Percentiles rank a stretch among this genome's conserved stretches.
These are phyloP conservation scores for Diabrotica virgifera DNA, from an alignment of 1,140 invertebrate species.

Conservation along the genomic window DNA sequence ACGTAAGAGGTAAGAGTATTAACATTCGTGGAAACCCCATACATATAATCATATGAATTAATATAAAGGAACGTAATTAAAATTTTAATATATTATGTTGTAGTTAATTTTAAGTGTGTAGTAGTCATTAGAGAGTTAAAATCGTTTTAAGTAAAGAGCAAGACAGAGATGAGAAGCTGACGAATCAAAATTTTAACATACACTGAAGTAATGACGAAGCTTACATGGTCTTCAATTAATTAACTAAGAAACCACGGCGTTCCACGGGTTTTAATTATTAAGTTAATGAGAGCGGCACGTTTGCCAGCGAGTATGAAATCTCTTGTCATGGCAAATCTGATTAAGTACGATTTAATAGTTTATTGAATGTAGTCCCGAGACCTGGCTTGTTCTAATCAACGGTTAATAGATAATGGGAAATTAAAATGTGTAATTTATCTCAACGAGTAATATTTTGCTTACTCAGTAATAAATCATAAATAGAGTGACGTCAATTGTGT, in stretches of 20 bases:
- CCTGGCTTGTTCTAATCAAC: constrained; percentile 18
- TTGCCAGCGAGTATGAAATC: constrained; percentile 19
- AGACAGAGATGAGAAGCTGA: neutral
- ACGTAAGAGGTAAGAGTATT: too few relatives aligned
- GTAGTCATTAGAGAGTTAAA: too few relatives aligned
- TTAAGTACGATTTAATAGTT: constrained; percentile 28
- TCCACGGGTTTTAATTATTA: constrained; percentile 26
- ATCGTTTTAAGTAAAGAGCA: too few relatives aligned
- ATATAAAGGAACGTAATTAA: too few relatives aligned
- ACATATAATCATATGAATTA: too few relatives aligned
- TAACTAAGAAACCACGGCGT: constrained; percentile 3
- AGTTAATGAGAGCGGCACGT: constrained; percentile 27
- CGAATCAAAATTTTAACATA: constrained; percentile 3
- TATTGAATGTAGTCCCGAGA: constrained; percentile 26
- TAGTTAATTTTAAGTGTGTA: too few relatives aligned
- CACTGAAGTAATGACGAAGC: constrained; percentile 10
- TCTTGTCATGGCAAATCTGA: constrained; percentile 30
- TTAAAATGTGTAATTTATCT: neutral
- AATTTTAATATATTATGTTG: too few relatives aligned
- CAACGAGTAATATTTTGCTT: too few relatives aligned
- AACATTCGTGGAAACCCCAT: too few relatives aligned
- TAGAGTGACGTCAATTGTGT: too few relatives aligned
- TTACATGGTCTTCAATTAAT: constrained; percentile 14
- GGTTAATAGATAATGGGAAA: neutral
- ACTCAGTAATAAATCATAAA: too few relatives aligned